phyloP scores from a whole-genome alignment of 2,888 invertebrate species.

The Philereme transversata region DNA sequence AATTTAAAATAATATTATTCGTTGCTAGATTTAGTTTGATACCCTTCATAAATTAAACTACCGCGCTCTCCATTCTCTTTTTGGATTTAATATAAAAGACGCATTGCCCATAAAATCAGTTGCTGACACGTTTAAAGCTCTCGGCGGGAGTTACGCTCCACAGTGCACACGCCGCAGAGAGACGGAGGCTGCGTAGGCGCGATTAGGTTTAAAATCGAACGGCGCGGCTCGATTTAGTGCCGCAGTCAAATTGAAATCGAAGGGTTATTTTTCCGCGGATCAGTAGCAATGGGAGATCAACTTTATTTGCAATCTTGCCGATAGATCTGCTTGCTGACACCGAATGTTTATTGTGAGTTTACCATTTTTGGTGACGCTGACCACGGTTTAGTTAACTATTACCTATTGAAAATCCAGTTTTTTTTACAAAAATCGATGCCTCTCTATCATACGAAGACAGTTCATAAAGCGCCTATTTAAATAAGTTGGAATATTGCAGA shows the following conservation, averaged over 20 bases:
- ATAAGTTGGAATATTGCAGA: too few relatives aligned
- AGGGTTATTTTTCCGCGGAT: slow-evolving; percentile 15
- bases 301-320: slow-evolving; percentile 9
- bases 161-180: neutral
- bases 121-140: slow-evolving; percentile 7
- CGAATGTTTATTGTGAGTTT: neutral
- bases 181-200: slow-evolving; percentile 16
- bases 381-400: too few relatives aligned
- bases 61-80: slow-evolving; percentile 3
- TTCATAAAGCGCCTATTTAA: too few relatives aligned
- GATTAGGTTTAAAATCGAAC: slow-evolving; percentile 23
- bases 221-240: slow-evolving; percentile 18
- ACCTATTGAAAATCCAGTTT: too few relatives aligned
- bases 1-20: too few relatives aligned
- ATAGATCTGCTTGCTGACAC: neutral
- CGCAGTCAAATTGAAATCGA: slow-evolving; percentile 16
- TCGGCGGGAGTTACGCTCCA: neutral
- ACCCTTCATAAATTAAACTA: neutral
- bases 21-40: too few relatives aligned
- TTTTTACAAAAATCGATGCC: too few relatives aligned
- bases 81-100: slow-evolving; percentile 21
- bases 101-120: slow-evolving; percentile 17
- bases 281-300: slow-evolving; percentile 13
- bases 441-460: too few relatives aligned
- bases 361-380: slow-evolving; percentile 1